These are phyloP conservation scores for Struthio camelus DNA, from an alignment of 2,113 vertebrate species.

Conservation along the genomic window DNA sequence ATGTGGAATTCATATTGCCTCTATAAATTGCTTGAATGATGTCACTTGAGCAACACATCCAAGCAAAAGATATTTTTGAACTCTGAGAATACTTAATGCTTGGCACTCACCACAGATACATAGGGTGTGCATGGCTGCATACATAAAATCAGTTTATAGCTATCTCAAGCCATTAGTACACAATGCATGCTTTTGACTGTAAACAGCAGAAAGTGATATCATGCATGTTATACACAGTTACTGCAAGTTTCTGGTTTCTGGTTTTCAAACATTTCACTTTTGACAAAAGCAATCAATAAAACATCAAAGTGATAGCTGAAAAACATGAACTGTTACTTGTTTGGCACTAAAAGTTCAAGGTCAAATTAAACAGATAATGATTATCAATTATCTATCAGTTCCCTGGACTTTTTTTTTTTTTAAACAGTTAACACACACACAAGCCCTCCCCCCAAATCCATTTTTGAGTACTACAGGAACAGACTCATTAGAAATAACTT, in stretches of 20 bases:
- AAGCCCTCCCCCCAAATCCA: too few relatives aligned
- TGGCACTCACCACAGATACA: neutral
- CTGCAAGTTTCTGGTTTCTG: neutral
- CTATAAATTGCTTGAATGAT: conserved; percentile 37
- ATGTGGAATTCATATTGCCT: conserved; percentile 4
- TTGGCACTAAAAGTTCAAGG: conserved; percentile 38
- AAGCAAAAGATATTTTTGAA: conserved; percentile 40
- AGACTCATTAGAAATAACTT: neutral
- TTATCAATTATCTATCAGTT: neutral
- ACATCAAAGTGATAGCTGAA: conserved; percentile 21
- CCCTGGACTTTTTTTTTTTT: neutral
- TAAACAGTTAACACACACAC: neutral
- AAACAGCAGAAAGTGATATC: neutral
- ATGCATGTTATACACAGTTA: neutral
- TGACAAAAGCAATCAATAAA: conserved; percentile 46
- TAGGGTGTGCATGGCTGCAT: neutral
- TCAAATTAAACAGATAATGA: conserved; percentile 28
- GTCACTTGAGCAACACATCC: conserved; percentile 33
- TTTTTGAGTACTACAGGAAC: neutral
- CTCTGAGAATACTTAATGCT: neutral
- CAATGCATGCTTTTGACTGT: neutral
- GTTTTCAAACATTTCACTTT: conserved; percentile 17
- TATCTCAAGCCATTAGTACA: neutral
- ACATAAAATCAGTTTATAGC: neutral
- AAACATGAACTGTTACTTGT: conserved; percentile 16